These are phyloP conservation scores for Equus quagga DNA, from an alignment of 2,113 vertebrate species.

Conservation along the genomic window DNA sequence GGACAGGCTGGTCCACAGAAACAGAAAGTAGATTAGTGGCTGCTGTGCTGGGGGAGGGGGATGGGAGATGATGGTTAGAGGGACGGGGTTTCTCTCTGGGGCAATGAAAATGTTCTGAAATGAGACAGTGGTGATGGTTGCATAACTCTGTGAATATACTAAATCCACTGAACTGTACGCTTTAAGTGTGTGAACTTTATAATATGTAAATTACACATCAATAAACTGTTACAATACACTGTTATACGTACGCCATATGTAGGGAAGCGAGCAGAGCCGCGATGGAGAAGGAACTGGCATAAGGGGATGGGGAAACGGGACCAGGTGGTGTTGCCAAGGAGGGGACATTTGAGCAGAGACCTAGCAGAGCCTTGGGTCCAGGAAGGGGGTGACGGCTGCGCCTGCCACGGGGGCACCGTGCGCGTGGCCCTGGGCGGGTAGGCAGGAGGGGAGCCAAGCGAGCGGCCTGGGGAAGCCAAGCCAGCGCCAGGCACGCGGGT, in stretches of 20 bases:
- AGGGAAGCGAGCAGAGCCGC: neutral
- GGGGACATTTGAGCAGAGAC: neutral
- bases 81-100: neutral
- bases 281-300: neutral
- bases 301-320: no score
- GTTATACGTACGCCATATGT: neutral
- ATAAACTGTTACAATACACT: neutral
- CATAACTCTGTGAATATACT: neutral
- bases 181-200: neutral
- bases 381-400: neutral
- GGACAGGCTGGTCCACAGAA: no score
- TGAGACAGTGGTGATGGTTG: neutral
- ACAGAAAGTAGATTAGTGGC: neutral
- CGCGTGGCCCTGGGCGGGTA: neutral
- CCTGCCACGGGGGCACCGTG: no score
- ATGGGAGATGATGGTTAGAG: neutral
- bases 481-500: no score
- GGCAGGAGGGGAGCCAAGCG: accelerated
- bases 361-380: neutral
- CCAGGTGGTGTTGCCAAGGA: neutral
- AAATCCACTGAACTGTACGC: no score
- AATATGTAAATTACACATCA: neutral
- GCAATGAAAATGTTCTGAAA: neutral
- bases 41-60: neutral
- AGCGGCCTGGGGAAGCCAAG: neutral